Evolutionary conservation across 1,140 invertebrate species (phyloP), one percentile per base, ranked within the genome.

Genomic region (Pachypeltis micranthus): DNA sequence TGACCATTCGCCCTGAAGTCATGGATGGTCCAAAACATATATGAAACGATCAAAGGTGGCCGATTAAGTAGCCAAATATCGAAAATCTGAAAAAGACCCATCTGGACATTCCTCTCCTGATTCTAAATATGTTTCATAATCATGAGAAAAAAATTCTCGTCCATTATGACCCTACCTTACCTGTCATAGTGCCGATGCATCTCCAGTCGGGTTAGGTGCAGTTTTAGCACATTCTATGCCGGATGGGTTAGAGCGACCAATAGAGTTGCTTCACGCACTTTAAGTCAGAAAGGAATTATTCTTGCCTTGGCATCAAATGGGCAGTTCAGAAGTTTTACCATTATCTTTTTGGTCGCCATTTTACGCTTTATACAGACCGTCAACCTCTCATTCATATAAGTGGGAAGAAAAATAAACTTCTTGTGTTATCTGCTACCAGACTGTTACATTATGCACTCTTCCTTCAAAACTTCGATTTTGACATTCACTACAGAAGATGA

Each of bases 401-500:
- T 26, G 55, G 61, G 16, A 14, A n/a, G 7, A 63, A 57, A 29
- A 58, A 63, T n/a, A 58, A 31, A 29, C 19, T 58, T 1, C 60
- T 56, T 24, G 56, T 34, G 23, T 16, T 39, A 10, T 39, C 31
- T 39, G 31, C 31, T 39, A 39, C 31, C 55, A 16, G 65, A n/a
- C n/a, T 51, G 12, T 23, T 54, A 34, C 44, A 61, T 10, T 66
- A 56, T 34, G 60, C 63, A 1, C 27, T 61, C 14, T 64, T 63
- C 28, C 29, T 66, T 1, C 58, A 47, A 19, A 25, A n/a, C 19
- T 66, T 66, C 57, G 27, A 66, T 39, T 66, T 59, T 34, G 62
- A 65, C 16, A 65, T 62, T 4, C 56, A 58, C 16, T 65, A 63
- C 44, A 14, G 61, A 23, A 25, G 29, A 63, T 1, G 3, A 65